Evolutionary conservation across 1,140 invertebrate genomes (phyloP).

Genomic region (Sitophilus oryzae): DNA sequence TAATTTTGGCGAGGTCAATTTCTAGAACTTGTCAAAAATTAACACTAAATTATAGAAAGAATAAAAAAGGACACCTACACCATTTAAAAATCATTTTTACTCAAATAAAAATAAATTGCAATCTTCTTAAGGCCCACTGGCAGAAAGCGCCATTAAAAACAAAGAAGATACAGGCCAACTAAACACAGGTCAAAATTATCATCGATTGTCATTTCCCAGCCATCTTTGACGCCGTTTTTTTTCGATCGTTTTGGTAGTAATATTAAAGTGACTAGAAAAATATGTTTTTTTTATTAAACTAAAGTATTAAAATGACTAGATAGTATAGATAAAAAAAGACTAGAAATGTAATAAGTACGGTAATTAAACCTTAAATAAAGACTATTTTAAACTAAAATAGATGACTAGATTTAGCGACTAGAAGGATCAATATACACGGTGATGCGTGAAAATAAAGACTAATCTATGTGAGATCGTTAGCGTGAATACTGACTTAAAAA

Average conservation of each 20-base stretch:
- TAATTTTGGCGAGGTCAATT: too few relatives aligned
- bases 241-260: neutral
- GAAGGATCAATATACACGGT: neutral
- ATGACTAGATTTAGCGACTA: slow-evolving; percentile 8
- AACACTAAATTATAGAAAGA: too few relatives aligned
- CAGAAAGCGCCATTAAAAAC: too few relatives aligned
- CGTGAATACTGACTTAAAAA: slow-evolving; percentile 3
- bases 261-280: slow-evolving; percentile 1
- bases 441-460: neutral
- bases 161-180: neutral
- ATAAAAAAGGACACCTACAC: too few relatives aligned
- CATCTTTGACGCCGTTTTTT: neutral
- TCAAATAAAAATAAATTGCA: too few relatives aligned
- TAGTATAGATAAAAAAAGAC: neutral
- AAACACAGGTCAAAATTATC: neutral
- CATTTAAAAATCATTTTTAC: too few relatives aligned
- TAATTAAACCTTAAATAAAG: neutral
- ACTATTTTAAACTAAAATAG: slow-evolving; percentile 12
- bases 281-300: neutral
- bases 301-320: neutral
- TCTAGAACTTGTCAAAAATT: too few relatives aligned
- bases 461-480: neutral
- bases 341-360: neutral
- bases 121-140: too few relatives aligned
- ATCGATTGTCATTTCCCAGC: neutral